Evolutionary conservation across 2,113 vertebrate genomes (phyloP).

Genomic region (Pogona vitticeps): DNA sequence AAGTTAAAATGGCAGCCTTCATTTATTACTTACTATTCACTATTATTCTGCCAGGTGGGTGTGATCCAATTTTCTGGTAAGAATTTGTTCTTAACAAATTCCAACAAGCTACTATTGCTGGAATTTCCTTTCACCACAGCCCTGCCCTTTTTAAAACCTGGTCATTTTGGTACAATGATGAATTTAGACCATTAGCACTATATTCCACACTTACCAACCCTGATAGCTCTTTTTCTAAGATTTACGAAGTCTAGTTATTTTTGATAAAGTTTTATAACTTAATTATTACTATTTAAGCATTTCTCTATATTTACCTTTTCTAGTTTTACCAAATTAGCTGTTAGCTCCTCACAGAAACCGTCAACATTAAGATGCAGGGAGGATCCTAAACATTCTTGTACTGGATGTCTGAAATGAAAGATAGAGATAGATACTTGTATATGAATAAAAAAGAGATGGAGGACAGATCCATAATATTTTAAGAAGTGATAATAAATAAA

Average conservation of each 20-base stretch:
- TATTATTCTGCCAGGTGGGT: not conserved
- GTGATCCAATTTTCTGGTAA: not conserved
- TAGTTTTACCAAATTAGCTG: slow-evolving; percentile 87
- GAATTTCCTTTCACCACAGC: not conserved
- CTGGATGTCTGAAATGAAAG: slow-evolving; percentile 69
- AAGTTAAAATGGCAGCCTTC: not conserved
- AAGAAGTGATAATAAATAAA: too few relatives aligned
- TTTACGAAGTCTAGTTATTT: not conserved
- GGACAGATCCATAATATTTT: too few relatives aligned
- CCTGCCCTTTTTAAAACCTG: not conserved
- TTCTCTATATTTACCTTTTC: slow-evolving; percentile 83
- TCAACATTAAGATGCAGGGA: slow-evolving; percentile 77
- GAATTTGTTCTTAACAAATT: not conserved
- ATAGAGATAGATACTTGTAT: not conserved
- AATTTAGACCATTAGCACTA: not conserved
- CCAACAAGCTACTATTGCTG: not conserved
- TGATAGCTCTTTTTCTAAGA: not conserved
- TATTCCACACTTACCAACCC: not conserved
- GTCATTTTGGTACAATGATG: not conserved
- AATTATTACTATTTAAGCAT: not conserved
- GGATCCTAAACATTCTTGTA: slow-evolving; percentile 60
- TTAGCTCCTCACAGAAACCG: slow-evolving; percentile 84
- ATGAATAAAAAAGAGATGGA: not conserved
- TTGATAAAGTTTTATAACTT: not conserved
- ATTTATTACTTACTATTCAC: not conserved